These are phyloP conservation scores for Antechinus stuartii DNA, from an alignment of 2,113 vertebrate species.

Conservation along the genomic window DNA sequence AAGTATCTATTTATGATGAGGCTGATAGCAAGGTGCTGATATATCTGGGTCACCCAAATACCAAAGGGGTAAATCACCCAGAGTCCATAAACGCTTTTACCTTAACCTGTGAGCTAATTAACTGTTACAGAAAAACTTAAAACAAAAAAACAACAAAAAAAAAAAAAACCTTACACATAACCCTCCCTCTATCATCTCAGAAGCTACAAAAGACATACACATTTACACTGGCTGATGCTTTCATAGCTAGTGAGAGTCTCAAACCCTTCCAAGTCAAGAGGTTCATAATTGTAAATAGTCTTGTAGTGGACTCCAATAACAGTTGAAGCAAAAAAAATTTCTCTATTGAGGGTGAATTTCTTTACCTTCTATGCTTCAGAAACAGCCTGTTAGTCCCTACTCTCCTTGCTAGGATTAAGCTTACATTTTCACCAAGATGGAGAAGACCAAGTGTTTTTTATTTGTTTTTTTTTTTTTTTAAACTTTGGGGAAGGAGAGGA, in stretches of 20 bases:
- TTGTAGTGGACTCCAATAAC: neutral
- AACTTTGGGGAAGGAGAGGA: neutral
- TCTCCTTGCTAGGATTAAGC: neutral
- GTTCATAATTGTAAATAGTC: neutral
- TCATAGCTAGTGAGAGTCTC: neutral
- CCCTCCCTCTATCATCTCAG: constrained; percentile 6
- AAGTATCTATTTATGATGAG: constrained; percentile 21
- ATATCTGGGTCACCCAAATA: neutral
- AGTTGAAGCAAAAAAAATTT: neutral
- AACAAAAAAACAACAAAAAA: too few relatives aligned
- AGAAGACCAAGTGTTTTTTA: neutral
- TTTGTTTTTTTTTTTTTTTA: constrained; percentile 14
- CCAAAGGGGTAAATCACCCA: neutral
- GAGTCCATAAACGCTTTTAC: constrained; percentile 3
- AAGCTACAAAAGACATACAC: neutral
- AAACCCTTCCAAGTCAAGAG: neutral
- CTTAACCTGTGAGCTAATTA: constrained; percentile 11
- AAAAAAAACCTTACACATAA: constrained; percentile 9
- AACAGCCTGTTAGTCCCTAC: neutral
- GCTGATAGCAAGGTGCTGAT: neutral
- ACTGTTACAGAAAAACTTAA: constrained; percentile 6
- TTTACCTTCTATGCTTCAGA: constrained; percentile 19
- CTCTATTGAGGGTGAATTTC: neutral
- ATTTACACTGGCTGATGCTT: neutral
- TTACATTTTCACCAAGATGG: neutral